Evolutionary conservation across 2,797 vertebrate genomes (phyloP).

Genomic region (Distichodus sexfasciatus): DNA sequence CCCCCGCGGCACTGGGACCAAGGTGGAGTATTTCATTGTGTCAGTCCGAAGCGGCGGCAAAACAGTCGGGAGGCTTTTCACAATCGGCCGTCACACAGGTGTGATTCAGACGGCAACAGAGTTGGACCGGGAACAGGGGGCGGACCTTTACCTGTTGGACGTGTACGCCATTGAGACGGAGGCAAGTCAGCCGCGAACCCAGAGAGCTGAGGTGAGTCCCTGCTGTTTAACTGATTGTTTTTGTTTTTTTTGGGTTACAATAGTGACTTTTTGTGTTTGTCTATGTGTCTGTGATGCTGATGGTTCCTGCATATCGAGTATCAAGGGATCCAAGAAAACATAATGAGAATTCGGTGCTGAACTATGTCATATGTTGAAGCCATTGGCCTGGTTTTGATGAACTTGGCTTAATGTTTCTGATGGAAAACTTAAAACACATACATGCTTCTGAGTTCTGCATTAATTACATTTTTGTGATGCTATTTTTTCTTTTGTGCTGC

Average conservation of each 20-base stretch:
- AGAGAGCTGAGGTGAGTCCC: slow-evolving; percentile 88
- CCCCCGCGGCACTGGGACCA: slow-evolving; percentile 78
- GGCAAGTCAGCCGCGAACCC: slow-evolving; percentile 83
- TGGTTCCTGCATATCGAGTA: slow-evolving; percentile 50
- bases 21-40: slow-evolving; percentile 96
- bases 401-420: slow-evolving; percentile 60
- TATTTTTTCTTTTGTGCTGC: slow-evolving; percentile 52
- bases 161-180: slow-evolving; percentile 95
- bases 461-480: slow-evolving; percentile 57
- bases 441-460: slow-evolving; percentile 46
- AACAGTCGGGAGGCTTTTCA: slow-evolving; percentile 89
- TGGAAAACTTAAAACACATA: slow-evolving; percentile 57
- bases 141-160: slow-evolving; percentile 92
- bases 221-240: no score
- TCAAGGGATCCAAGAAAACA: slow-evolving; percentile 45
- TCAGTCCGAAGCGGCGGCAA: slow-evolving; percentile 85
- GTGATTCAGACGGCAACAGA: slow-evolving; percentile 92
- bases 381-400: slow-evolving; percentile 61
- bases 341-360: slow-evolving; percentile 53
- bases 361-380: slow-evolving; percentile 53
- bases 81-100: slow-evolving; percentile 86
- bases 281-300: slow-evolving; percentile 32
- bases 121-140: slow-evolving; percentile 91
- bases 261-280: neutral
- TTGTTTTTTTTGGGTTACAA: neutral